Base-by-base conservation (phyloP, 2,113 vertebrate genomes). In the Hippopotamus amphibius region DNA sequence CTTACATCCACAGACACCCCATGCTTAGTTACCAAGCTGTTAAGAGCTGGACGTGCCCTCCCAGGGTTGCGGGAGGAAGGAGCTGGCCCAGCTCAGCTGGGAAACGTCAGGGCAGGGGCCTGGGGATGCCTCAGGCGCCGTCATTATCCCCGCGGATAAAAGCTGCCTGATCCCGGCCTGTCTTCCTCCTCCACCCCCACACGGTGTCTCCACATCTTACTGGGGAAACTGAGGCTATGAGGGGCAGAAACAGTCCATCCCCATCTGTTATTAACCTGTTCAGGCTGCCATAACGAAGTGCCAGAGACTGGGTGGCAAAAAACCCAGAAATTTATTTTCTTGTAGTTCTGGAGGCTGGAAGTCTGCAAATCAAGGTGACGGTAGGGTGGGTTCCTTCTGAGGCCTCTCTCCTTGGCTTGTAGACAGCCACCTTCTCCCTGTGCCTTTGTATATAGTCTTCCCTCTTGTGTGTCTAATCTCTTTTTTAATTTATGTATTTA, bases 351-450 rank as follows among this genome's bases (percentile, higher is more conserved):
- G 84, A 53, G 37, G 53, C 66, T 30, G 0, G 50, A 63, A 85
- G 88, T 57, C 66, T 53, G 3, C 37, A 14, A 21, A 37, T n/a
- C 12, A 12, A 4, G 10, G 19, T 3, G 14, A 63, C 15, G 2
- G 41, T 30, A 2, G 50, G n/a, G 14, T 8, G 21, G n/a, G 33
- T 24, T 12, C 15, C 77, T 57, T 22, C 21, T 1, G 68, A 37
- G 19, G 28, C 15, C n/a, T 53, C 6, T 3, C 14, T 7, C 65
- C 57, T 12, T 46, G 43, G 10, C 53, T 19, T 1, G 11, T 17
- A 43, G 50, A 26, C 0, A 3, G 63, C 59, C 3, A 0, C 24
- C 22, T 68, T 43, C 69, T 76, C 17, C 2, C 2, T 21, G 17
- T 7, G 4, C 9, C n/a, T 63, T 72, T 53, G 8, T 12, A 1